Percentiles rank a stretch among this genome's conserved stretches.
Evolutionary conservation across 2,113 vertebrate genomes (phyloP).

Genomic region (Dromas ardeola): DNA sequence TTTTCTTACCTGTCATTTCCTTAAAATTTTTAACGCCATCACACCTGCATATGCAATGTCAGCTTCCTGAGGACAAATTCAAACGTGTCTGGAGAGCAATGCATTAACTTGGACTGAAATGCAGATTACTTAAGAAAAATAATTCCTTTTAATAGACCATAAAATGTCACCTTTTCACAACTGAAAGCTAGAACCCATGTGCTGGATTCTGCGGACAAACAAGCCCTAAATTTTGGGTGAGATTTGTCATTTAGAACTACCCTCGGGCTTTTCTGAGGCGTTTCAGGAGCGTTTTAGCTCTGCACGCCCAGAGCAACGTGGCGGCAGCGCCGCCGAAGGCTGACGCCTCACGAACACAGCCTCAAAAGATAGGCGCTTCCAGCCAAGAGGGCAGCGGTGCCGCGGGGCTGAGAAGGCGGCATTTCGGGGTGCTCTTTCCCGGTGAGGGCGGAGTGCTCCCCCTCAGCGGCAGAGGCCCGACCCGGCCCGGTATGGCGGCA

Average conservation of each 20-base stretch:
- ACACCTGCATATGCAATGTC: neutral
- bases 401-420: fast-evolving
- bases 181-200: neutral
- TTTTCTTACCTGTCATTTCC: neutral
- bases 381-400: fast-evolving
- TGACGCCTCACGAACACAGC: neutral
- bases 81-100: neutral
- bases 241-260: fast-evolving
- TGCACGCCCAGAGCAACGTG: fast-evolving
- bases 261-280: fast-evolving
- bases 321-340: neutral
- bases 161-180: neutral
- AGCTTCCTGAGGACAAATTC: neutral
- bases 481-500: neutral
- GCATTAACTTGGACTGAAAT: neutral
- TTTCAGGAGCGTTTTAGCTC: fast-evolving
- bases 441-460: fast-evolving
- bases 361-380: fast-evolving
- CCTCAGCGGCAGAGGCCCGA: fast-evolving
- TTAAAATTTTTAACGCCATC: neutral
- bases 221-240: neutral
- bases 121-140: neutral
- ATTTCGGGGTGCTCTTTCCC: fast-evolving
- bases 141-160: neutral
- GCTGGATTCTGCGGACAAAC: neutral